These are phyloP conservation scores for Leptinotarsa defecta DNA, from an alignment of 1,140 invertebrate species.

Conservation along the genomic window DNA sequence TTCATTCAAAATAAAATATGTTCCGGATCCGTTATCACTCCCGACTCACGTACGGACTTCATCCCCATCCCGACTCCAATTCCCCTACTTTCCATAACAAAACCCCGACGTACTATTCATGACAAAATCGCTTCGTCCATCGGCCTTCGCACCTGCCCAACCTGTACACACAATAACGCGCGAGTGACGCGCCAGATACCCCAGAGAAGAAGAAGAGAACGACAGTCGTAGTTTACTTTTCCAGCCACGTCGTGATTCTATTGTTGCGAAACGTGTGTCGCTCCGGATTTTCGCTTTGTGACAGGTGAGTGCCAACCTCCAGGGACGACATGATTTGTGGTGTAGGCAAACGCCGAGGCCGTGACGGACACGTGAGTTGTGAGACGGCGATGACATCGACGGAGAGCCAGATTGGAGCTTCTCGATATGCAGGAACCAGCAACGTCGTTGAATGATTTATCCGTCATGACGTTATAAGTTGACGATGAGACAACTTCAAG, in stretches of 20 bases:
- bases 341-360: conserved; percentile 4
- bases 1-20: too few relatives aligned
- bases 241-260: conserved; percentile 54
- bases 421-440: too few relatives aligned
- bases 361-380: not conserved
- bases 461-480: too few relatives aligned
- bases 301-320: conserved; percentile 50
- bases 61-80: not conserved
- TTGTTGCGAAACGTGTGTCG: conserved; percentile 55
- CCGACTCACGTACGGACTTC: conserved; percentile 14
- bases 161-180: conserved; percentile 1
- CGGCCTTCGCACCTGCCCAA: not conserved
- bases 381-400: not conserved
- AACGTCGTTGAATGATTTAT: too few relatives aligned
- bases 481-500: too few relatives aligned
- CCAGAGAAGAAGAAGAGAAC: conserved; percentile 1
- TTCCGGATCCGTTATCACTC: not conserved
- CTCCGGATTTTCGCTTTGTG: conserved; percentile 51
- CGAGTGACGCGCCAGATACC: not conserved
- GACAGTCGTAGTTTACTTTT: conserved; percentile 48
- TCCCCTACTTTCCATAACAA: conserved; percentile 26
- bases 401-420: too few relatives aligned
- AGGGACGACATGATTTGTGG: conserved; percentile 43
- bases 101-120: not conserved
- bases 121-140: not conserved